phyloP scores from a whole-genome alignment of 2,113 vertebrate species.

The Xenus cinereus region DNA sequence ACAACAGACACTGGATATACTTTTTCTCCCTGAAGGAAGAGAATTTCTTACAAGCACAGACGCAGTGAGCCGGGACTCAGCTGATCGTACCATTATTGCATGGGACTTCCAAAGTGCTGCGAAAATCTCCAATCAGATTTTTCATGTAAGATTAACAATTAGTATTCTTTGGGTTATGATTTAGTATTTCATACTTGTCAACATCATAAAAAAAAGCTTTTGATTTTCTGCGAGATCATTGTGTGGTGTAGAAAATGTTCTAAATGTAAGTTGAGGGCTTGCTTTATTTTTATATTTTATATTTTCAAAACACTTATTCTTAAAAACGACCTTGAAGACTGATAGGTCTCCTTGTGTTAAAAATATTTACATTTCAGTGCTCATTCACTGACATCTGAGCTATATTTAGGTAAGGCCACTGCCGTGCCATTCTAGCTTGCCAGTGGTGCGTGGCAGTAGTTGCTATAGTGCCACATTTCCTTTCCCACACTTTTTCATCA shows the following conservation, averaged over 20 bases:
- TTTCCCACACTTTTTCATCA: background rate
- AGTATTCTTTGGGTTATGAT: background rate
- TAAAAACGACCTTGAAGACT: background rate
- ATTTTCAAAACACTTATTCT: background rate
- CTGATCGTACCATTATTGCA: conserved; percentile 91
- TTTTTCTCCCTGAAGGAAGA: conserved; percentile 85
- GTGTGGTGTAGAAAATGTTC: background rate
- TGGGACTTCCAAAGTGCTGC: conserved; percentile 93
- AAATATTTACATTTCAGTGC: conserved; percentile 3
- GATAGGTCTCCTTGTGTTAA: background rate
- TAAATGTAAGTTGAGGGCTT: background rate
- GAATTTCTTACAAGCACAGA: conserved; percentile 94
- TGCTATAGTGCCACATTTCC: background rate
- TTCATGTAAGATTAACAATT: conserved; percentile 81
- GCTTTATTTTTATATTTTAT: background rate
- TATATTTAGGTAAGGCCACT: background rate
- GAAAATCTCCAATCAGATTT: conserved; percentile 97
- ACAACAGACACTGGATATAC: conserved; percentile 92
- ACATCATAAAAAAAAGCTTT: background rate
- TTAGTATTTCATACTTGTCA: background rate
- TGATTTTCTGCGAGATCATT: background rate
- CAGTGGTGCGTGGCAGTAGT: background rate
- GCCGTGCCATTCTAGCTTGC: background rate
- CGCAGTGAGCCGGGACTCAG: conserved; percentile 93
- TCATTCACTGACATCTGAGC: background rate